Evolutionary conservation across 2,888 invertebrate species (phyloP).

Genomic region (Mythimna lalbum): DNA sequence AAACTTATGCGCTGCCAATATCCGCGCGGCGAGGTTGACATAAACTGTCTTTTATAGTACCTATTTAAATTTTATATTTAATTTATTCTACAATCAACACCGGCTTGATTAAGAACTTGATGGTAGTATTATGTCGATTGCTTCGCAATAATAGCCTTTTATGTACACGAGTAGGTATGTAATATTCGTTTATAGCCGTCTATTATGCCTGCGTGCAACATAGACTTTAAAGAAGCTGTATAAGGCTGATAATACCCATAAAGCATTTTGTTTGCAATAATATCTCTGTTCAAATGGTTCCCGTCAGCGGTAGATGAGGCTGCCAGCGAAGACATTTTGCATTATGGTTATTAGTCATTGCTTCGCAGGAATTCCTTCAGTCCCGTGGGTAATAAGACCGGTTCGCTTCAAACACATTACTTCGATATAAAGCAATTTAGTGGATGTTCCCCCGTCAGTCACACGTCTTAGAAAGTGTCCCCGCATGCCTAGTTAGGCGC

Average conservation of each 20-base stretch:
- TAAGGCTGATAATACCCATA: constrained; percentile 1
- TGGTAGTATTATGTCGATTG: constrained; percentile 26
- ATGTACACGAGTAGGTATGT: not conserved
- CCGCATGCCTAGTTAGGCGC: constrained; percentile 71
- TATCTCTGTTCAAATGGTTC: constrained; percentile 29
- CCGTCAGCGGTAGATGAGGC: constrained; percentile 38
- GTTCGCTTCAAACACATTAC: constrained; percentile 62
- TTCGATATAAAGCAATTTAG: constrained; percentile 72
- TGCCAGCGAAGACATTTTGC: constrained; percentile 40
- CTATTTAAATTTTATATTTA: constrained; percentile 67
- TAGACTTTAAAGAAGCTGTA: constrained; percentile 4
- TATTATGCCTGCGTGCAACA: not conserved
- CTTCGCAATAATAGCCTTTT: constrained; percentile 20
- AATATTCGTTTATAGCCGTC: not conserved
- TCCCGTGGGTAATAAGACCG: constrained; percentile 55
- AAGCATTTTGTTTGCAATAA: constrained; percentile 15
- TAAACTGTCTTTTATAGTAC: constrained; percentile 62
- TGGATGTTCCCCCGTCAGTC: constrained; percentile 68
- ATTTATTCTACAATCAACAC: constrained; percentile 41
- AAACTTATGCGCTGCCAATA: constrained; percentile 75
- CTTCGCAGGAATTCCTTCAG: constrained; percentile 43
- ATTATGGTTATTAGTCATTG: constrained; percentile 47
- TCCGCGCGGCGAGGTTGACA: constrained; percentile 60
- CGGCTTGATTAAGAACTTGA: constrained; percentile 45
- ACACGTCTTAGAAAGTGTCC: constrained; percentile 72